phyloP scores from a whole-genome alignment of 2,888 invertebrate genomes.

The Meteorus cinctellus region DNA sequence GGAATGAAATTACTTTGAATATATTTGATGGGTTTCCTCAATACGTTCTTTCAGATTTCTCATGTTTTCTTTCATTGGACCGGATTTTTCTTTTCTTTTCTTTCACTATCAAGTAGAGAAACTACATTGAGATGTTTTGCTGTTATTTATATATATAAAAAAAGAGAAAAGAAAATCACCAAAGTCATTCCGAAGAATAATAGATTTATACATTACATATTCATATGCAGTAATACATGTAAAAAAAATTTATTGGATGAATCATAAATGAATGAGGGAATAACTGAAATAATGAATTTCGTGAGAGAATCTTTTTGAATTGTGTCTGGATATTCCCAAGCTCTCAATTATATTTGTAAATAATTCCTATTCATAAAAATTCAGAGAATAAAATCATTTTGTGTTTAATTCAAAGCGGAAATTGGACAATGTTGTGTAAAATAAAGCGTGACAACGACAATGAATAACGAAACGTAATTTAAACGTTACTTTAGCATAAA shows the following conservation, averaged over 20 bases:
- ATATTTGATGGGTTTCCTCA: not conserved
- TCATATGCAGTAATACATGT: no score
- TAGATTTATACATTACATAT: no score
- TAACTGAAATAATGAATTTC: no score
- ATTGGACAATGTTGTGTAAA: not conserved
- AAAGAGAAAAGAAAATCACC: no score
- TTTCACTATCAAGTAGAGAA: not conserved
- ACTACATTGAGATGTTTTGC: not conserved
- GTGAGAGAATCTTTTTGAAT: no score
- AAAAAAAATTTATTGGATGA: no score
- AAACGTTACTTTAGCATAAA: conserved; percentile 10
- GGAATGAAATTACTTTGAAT: not conserved
- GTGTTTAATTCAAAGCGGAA: not conserved
- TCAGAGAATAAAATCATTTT: no score
- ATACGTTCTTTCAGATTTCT: not conserved
- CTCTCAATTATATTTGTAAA: no score
- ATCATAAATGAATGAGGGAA: no score
- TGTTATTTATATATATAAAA: not conserved
- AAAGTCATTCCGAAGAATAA: no score
- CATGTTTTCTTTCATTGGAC: not conserved
- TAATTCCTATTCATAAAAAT: no score
- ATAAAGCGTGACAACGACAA: not conserved
- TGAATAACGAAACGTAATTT: not conserved
- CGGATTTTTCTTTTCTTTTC: not conserved
- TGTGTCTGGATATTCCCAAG: no score